Conservation (phyloP, 2,797 vertebrate species). For the Lagocephalus sceleratus region DNA sequence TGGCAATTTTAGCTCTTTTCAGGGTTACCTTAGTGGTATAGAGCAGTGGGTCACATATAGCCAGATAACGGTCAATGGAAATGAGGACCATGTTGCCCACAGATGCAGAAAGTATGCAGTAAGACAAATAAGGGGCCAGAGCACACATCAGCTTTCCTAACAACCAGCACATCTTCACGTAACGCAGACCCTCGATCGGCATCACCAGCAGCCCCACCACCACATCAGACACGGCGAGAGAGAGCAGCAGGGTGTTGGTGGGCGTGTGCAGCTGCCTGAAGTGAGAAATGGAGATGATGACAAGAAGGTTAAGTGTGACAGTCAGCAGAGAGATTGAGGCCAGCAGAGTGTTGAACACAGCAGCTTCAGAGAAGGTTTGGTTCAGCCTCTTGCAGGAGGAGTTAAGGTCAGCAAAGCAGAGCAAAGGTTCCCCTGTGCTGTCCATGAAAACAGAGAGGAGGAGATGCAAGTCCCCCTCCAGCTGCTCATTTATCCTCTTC, state of each 20-base stretch:
- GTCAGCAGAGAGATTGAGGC: constrained; percentile 56
- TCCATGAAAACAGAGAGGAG: constrained; percentile 24
- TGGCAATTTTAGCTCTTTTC: constrained; percentile 15
- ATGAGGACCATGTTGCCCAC: constrained; percentile 74
- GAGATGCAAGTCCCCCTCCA: rapidly evolving
- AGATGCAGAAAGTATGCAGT: constrained; percentile 70
- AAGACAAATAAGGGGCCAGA: constrained; percentile 42
- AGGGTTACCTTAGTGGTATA: constrained; percentile 48
- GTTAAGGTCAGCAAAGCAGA: constrained; percentile 49
- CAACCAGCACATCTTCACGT: constrained; percentile 75
- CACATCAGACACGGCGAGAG: constrained; percentile 72
- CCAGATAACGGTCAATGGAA: constrained; percentile 61
- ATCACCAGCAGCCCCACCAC: constrained; percentile 73
- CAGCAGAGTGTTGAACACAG: constrained; percentile 36
- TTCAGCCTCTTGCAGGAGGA: constrained; percentile 37
- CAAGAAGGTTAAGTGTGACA: constrained; percentile 66
- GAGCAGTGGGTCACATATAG: constrained; percentile 58
- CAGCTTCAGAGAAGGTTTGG: not conserved
- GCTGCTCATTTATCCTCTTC: constrained; percentile 7
- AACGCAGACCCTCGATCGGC: constrained; percentile 68
- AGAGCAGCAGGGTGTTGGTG: constrained; percentile 74
- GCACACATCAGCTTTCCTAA: constrained; percentile 71
- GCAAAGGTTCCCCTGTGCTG: rapidly evolving
- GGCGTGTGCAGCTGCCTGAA: constrained; percentile 77
- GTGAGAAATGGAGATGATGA: constrained; percentile 72